These are phyloP conservation scores for Tupaia tana DNA, from an alignment of 2,113 vertebrate species.

Conservation along the genomic window DNA sequence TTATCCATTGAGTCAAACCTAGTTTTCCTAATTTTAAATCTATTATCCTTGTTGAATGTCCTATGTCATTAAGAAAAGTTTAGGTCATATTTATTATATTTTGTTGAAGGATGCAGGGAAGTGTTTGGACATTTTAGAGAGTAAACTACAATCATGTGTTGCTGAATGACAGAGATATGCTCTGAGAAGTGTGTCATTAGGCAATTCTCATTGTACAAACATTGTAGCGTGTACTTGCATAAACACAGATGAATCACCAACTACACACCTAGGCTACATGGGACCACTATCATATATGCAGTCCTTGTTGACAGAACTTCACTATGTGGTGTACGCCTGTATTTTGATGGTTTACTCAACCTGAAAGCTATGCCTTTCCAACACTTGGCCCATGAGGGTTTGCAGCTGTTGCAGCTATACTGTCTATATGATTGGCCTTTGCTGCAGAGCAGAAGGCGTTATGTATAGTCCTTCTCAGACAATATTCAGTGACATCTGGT, in stretches of 20 bases:
- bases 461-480: neutral
- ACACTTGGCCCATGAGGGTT: neutral
- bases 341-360: neutral
- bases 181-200: too few relatives aligned
- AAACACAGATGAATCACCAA: too few relatives aligned
- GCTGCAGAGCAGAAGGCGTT: neutral
- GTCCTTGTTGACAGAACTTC: too few relatives aligned
- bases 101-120: neutral
- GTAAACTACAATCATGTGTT: neutral
- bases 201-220: too few relatives aligned
- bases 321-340: too few relatives aligned
- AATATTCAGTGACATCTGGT: neutral
- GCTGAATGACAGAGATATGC: too few relatives aligned
- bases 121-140: neutral
- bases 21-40: neutral
- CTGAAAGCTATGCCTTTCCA: neutral
- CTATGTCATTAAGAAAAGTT: neutral
- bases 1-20: neutral
- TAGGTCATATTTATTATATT: neutral
- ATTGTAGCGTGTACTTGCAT: too few relatives aligned
- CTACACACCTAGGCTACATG: too few relatives aligned
- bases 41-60: neutral
- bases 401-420: neutral
- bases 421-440: neutral
- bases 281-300: too few relatives aligned